A percentile compares a stretch with the other conserved stretches of the same genome.
These are phyloP conservation scores for human (Homo sapiens) DNA, from an alignment of 2,113 vertebrate species.

Conservation along the genomic window GRCh38 chr18:55346001-55346500, in stretches of 20 bases:
- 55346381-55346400: not conserved
- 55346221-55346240: slow-evolving; percentile 16
- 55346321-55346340: not conserved
- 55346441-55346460: not conserved
- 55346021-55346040: not conserved
- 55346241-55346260: not conserved
- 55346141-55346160: not conserved
- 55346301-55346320: not conserved
- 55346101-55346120: not conserved
- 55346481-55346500: slow-evolving; percentile 37
- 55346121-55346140: not conserved
- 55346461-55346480: not conserved
- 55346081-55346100: not conserved
- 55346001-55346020: slow-evolving; percentile 41
- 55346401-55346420: slow-evolving; percentile 24
- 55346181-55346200: not conserved
- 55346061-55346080: not conserved
- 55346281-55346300: slow-evolving; percentile 1
- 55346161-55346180: not conserved
- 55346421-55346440: slow-evolving; percentile 15
- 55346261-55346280: not conserved
- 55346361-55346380: not conserved
- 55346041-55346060: not conserved
- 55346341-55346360: slow-evolving; percentile 16
- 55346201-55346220: not conserved